Evolutionary conservation across 2,113 vertebrate genomes (phyloP).

Genomic region (Corythoichthys intestinalis): DNA sequence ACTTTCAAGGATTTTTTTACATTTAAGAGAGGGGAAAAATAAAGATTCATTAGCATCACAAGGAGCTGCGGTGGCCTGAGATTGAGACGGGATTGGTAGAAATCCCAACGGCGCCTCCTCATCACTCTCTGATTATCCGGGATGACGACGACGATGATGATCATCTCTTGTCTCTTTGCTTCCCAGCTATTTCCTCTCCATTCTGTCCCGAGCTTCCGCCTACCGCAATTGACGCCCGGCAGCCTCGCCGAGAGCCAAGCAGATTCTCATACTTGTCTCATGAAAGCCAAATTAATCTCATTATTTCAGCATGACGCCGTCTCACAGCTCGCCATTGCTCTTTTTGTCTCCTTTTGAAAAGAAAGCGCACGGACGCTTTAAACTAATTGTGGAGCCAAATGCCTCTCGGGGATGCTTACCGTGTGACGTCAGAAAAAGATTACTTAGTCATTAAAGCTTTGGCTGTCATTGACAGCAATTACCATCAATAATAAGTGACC

Average conservation of each 20-base stretch:
- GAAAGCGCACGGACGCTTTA: neutral
- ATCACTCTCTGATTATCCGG: slow-evolving; percentile 1
- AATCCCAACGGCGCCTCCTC: neutral
- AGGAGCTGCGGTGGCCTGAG: neutral
- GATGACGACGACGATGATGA: neutral
- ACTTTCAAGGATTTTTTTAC: neutral
- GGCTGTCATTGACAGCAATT: neutral
- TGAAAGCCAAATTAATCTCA: slow-evolving; percentile 6
- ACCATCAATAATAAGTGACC: too few species aligned
- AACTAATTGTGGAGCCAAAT: neutral
- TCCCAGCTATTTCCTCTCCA: slow-evolving; percentile 1
- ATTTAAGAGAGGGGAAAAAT: neutral
- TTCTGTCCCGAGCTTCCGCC: neutral
- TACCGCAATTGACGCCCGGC: neutral
- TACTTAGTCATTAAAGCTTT: neutral
- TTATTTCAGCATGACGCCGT: slow-evolving; percentile 6
- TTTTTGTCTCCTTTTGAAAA: slow-evolving; percentile 3
- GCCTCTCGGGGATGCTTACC: neutral
- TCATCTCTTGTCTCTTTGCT: neutral
- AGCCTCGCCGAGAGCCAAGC: neutral
- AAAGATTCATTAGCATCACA: neutral
- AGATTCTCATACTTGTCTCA: slow-evolving; percentile 2
- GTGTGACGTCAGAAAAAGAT: neutral
- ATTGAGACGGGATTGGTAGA: slow-evolving; percentile 1
- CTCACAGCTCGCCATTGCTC: neutral